Percentiles rank a stretch among this genome's conserved stretches.
Conservation (phyloP, 2,888 invertebrate species). For the Crocallis elinguaria region DNA sequence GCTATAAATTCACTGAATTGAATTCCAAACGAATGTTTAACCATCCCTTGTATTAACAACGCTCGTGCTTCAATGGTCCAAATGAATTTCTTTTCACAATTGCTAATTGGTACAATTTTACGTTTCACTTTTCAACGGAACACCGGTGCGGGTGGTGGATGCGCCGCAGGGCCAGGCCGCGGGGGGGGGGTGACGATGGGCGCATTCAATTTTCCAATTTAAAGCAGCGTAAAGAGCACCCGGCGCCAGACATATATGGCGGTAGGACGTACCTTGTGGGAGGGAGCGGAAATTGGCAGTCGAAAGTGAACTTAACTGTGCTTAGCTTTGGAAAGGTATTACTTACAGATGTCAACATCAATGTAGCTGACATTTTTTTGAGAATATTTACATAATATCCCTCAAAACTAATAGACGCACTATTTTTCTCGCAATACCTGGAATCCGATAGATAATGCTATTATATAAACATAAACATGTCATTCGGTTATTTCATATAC, state of each 20-base stretch:
- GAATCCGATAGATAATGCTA: too few species aligned
- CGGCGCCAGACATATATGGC: conserved; percentile 36
- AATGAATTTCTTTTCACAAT: conserved; percentile 3
- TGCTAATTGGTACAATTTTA: conserved; percentile 11
- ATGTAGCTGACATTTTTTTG: too few species aligned
- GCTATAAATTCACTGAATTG: neutral
- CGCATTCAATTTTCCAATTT: conserved; percentile 55
- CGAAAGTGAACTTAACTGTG: too few species aligned
- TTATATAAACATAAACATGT: too few species aligned
- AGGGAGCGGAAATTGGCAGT: neutral
- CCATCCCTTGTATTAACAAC: conserved; percentile 5
- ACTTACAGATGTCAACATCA: too few species aligned
- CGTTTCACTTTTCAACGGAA: too few species aligned
- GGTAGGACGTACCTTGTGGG: conserved; percentile 20
- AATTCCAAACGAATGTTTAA: conserved; percentile 13
- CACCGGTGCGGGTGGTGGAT: conserved; percentile 11
- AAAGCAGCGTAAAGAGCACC: conserved; percentile 50
- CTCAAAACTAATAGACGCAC: too few species aligned
- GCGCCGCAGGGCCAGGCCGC: conserved; percentile 23
- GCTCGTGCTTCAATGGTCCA: conserved; percentile 1
- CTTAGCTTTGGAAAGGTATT: too few species aligned
- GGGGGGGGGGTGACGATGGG: conserved; percentile 26
- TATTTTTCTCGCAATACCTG: too few species aligned
- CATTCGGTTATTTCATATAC: too few species aligned
- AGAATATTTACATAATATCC: too few species aligned